Conservation (phyloP, 2,888 invertebrate genomes). For the Lypha dubia region DNA sequence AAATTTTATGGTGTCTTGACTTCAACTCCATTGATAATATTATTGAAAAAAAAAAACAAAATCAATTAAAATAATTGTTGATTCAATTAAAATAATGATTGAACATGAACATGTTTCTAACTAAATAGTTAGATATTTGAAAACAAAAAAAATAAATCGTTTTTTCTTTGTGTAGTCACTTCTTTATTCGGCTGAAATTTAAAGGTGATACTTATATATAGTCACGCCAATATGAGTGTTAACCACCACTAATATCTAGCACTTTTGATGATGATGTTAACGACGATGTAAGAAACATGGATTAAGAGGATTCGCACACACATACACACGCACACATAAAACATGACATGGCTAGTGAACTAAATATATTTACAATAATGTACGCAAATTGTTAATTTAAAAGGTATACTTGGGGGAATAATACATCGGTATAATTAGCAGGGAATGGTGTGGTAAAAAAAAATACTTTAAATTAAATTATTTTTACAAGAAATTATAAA, state of each 20-base stretch:
- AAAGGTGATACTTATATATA: too few species aligned
- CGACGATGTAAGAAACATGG: slow-evolving; percentile 40
- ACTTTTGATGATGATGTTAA: slow-evolving; percentile 29
- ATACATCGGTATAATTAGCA: neutral
- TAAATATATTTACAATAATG: slow-evolving; percentile 59
- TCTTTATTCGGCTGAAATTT: too few species aligned
- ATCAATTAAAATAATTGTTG: too few species aligned
- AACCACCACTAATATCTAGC: slow-evolving; percentile 2
- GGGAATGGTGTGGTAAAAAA: neutral
- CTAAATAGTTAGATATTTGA: too few species aligned
- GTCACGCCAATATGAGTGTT: neutral
- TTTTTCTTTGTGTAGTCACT: too few species aligned
- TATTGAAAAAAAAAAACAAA: too few species aligned
- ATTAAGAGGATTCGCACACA: slow-evolving; percentile 41
- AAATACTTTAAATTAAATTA: slow-evolving; percentile 10
- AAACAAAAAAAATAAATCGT: too few species aligned
- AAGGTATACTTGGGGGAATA: neutral
- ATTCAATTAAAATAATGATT: too few species aligned
- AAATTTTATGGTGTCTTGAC: too few species aligned
- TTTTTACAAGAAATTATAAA: neutral
- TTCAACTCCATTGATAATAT: too few species aligned
- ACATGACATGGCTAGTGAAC: slow-evolving; percentile 65
- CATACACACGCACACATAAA: slow-evolving; percentile 3
- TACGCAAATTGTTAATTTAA: slow-evolving; percentile 40
- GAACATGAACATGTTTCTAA: too few species aligned